Conservation (phyloP, 2,797 vertebrate species). For the Argentina silus region DNA sequence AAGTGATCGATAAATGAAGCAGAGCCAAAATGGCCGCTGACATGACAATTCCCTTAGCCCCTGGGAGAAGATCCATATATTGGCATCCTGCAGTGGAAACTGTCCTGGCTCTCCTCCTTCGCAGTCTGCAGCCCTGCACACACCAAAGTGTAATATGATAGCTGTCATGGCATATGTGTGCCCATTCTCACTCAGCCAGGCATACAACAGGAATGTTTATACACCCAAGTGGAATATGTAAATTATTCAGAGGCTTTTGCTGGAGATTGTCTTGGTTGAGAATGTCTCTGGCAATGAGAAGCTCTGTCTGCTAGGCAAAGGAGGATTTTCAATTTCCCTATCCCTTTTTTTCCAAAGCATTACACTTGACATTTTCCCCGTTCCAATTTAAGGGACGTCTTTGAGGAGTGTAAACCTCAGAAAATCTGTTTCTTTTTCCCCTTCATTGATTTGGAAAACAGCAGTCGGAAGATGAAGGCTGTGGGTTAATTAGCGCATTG, state of each 20-base stretch:
- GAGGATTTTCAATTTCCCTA: slow-evolving; percentile 60
- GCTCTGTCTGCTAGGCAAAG: slow-evolving; percentile 47
- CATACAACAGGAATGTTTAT: slow-evolving; percentile 59
- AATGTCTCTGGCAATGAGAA: slow-evolving; percentile 51
- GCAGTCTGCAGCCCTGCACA: slow-evolving; percentile 12
- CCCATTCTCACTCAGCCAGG: slow-evolving; percentile 47
- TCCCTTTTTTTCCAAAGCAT: slow-evolving; percentile 46
- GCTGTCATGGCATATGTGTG: slow-evolving; percentile 47
- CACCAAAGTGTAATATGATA: slow-evolving; percentile 46
- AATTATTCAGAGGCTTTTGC: slow-evolving; percentile 67
- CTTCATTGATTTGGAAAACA: slow-evolving; percentile 49
- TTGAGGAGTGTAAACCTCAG: slow-evolving; percentile 49
- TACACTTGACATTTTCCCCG: slow-evolving; percentile 70
- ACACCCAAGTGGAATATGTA: slow-evolving; percentile 56
- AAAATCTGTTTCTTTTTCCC: slow-evolving; percentile 52
- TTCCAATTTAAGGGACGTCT: slow-evolving; percentile 57
- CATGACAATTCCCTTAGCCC: slow-evolving; percentile 47
- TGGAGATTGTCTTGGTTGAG: slow-evolving; percentile 54
- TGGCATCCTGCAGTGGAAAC: slow-evolving; percentile 38
- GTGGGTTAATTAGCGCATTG: slow-evolving; percentile 61
- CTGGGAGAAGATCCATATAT: slow-evolving; percentile 60
- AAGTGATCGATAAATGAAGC: slow-evolving; percentile 67
- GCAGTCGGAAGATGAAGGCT: slow-evolving; percentile 33
- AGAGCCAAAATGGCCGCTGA: slow-evolving; percentile 47
- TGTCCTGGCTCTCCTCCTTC: slow-evolving; percentile 10